A percentile compares a stretch with the other conserved stretches of the same genome.
phyloP scores from a whole-genome alignment of 2,113 vertebrate species.

The Cynocephalus volans region DNA sequence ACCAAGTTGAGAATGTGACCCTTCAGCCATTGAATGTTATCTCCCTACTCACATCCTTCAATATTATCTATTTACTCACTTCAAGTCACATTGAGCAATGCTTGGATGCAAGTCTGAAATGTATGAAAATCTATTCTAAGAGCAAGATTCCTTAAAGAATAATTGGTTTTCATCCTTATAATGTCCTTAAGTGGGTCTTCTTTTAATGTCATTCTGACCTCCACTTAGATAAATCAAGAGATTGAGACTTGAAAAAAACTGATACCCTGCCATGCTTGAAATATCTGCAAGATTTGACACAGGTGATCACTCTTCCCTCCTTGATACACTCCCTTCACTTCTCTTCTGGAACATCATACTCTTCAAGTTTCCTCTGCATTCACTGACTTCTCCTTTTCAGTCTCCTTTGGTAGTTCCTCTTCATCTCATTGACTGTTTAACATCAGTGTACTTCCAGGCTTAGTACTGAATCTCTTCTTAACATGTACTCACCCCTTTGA shows the following conservation, averaged over 20 bases:
- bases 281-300: background rate
- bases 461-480: background rate
- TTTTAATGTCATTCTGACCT: background rate
- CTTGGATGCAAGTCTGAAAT: background rate
- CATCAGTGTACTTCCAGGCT: background rate
- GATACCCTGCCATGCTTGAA: background rate
- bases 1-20: background rate
- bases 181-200: background rate
- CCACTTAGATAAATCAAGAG: background rate
- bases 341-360: background rate
- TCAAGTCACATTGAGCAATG: background rate
- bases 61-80: background rate
- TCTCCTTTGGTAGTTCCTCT: background rate
- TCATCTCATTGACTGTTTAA: background rate
- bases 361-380: background rate
- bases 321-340: background rate
- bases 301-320: background rate
- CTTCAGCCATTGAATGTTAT: background rate
- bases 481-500: background rate
- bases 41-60: background rate
- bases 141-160: background rate
- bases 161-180: background rate
- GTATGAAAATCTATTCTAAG: background rate
- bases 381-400: background rate
- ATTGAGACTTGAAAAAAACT: background rate